Evolutionary conservation across 2,888 invertebrate species (phyloP).

Genomic region (Sesia apiformis): DNA sequence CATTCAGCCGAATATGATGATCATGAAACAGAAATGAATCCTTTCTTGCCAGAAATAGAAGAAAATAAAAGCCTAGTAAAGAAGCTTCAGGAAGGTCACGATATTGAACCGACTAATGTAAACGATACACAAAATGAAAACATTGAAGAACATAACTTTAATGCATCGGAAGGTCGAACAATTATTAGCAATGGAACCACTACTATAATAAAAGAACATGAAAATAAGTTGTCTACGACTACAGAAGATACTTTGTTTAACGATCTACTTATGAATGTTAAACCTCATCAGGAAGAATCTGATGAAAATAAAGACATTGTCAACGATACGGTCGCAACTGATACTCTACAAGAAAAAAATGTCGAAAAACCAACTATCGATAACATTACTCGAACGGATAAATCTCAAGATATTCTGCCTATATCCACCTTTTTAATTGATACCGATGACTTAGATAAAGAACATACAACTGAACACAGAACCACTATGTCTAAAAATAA

Average conservation of each 20-base stretch:
- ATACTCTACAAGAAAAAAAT: slow-evolving; percentile 3
- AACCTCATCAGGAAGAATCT: slow-evolving; percentile 18
- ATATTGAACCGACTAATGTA: slow-evolving; percentile 50
- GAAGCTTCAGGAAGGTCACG: slow-evolving; percentile 74
- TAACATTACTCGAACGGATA: slow-evolving; percentile 2
- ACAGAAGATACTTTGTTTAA: slow-evolving; percentile 23
- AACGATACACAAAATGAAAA: slow-evolving; percentile 64
- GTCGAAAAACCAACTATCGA: slow-evolving; percentile 12
- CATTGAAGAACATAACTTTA: slow-evolving; percentile 34
- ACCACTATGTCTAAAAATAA: slow-evolving; percentile 12
- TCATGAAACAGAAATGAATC: slow-evolving; percentile 76
- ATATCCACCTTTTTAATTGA: slow-evolving; percentile 52
- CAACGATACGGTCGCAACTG: slow-evolving; percentile 4
- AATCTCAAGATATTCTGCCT: slow-evolving; percentile 20
- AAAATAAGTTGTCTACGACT: slow-evolving; percentile 9
- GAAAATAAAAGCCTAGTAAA: slow-evolving; percentile 75
- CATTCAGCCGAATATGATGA: slow-evolving; percentile 51
- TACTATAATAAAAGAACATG: slow-evolving; percentile 7
- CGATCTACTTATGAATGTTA: slow-evolving; percentile 23
- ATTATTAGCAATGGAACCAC: background rate
- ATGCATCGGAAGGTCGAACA: slow-evolving; percentile 5
- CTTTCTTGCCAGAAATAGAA: slow-evolving; percentile 79
- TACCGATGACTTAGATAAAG: slow-evolving; percentile 52
- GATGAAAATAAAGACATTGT: slow-evolving; percentile 10
- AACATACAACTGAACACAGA: slow-evolving; percentile 9